Evolutionary conservation across 2,113 vertebrate genomes (phyloP), one percentile per base, ranked within the genome.

Genomic region (Ramphastos sulfuratus): DNA sequence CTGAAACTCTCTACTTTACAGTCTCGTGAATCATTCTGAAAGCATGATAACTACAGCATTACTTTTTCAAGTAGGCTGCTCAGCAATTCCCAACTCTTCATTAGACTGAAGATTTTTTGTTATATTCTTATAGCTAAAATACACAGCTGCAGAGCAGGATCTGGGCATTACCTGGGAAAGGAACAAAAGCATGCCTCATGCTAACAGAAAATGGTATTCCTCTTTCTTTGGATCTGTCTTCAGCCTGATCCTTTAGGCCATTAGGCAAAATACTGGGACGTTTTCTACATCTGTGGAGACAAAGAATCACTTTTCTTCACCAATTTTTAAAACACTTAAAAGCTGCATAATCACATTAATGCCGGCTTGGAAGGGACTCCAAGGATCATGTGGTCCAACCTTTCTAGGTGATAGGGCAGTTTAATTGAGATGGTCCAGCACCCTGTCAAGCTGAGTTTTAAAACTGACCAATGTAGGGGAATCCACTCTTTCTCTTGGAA

Each of bases 181-280:
- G 98, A 63, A 99, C 96, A 94, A 99, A 99, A 69, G 99, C 98
- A 77, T 99, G 99, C 70, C 99, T 98, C 98, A 99, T 99, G 96
- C 99, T 99, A 94, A 99, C 98, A 4, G 98, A 98, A 97, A 99
- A 99, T 1, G 98, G 96, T 25, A 97, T 92, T 83, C 98, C 98
- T 96, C 82, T 97, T 76, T 97, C 97, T 80, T 97, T 58, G 0
- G 80, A 77, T 84, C 66, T 70, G 59, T 97, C 94, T n/a, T 95
- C 87, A 77, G 70, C 50, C 74, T 87, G 92, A 66, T 54, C 5
- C 50, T 93, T 89, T 23, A 69, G 15, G 2, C 56, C 59, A 58
- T 46, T 59, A 37, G 31, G 21, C 24, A 94, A 91, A 60, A 92
- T 13, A 65, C 58, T 66, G 79, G 13, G 77, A 31, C 1, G 18